Conservation (phyloP, 1,140 invertebrate genomes). For the Cylas formicarius region DNA sequence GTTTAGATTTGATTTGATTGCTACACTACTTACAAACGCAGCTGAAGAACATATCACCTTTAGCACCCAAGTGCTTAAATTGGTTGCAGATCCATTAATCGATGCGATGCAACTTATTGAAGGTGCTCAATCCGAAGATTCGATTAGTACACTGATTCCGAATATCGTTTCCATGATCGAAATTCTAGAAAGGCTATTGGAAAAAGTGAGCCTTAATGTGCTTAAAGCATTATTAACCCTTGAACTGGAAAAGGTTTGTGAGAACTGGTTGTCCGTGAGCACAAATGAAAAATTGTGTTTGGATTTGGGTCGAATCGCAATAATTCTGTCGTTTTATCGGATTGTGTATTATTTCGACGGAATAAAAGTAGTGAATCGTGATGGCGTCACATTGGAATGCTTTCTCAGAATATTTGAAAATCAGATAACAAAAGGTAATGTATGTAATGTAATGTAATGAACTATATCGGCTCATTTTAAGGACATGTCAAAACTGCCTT, state of each 20-base stretch:
- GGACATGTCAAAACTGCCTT: slow-evolving; percentile 14
- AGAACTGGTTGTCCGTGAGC: slow-evolving; percentile 8
- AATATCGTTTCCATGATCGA: no score
- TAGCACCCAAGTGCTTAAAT: no score
- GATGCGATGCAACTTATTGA: no score
- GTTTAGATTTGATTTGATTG: no score
- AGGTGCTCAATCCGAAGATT: no score
- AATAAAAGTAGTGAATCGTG: slow-evolving; percentile 19
- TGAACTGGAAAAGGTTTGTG: slow-evolving; percentile 11
- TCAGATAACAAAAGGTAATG: slow-evolving; percentile 17
- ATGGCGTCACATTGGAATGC: slow-evolving; percentile 14
- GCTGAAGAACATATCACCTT: no score
- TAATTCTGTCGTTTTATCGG: slow-evolving; percentile 19
- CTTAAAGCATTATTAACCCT: slow-evolving; percentile 15
- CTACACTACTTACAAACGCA: no score
- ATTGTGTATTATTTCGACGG: slow-evolving; percentile 18
- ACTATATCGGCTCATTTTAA: slow-evolving; percentile 2
- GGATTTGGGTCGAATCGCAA: slow-evolving; percentile 5
- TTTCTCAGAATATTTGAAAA: slow-evolving; percentile 16
- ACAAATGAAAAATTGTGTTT: slow-evolving; percentile 15
- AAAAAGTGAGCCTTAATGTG: slow-evolving; percentile 6
- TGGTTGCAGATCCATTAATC: no score
- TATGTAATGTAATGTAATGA: slow-evolving; percentile 1
- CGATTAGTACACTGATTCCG: no score
- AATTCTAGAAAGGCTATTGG: slow-evolving; percentile 16